Evolutionary conservation across 2,113 vertebrate genomes (phyloP), one percentile per base, ranked within the genome.

Genomic region (Macquaria australasica): DNA sequence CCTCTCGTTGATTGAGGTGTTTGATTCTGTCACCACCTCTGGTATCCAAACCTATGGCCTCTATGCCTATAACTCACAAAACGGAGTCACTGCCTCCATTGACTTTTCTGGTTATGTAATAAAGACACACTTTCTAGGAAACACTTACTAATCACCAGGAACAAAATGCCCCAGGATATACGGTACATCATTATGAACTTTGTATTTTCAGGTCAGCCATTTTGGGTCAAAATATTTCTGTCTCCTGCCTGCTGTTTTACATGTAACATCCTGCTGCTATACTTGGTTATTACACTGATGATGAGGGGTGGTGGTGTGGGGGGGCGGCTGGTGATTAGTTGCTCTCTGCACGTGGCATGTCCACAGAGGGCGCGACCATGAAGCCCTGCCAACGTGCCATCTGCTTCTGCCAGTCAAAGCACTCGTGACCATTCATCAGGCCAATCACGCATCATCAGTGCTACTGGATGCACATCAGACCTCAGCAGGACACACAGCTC

Each of bases 391-490:
- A 92, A 82, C 3, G 9, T 31, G 62, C 87, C 94, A 94, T 93
- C 93, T 94, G 95, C 67, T 85, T 81, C 79, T 90, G 85, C 90
- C 87, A 83, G 80, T 86, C 88, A 77, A 48, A 79, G 77, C 64
- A 45, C 82, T 81, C 84, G 55, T 58, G 84, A 84, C 75, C 79
- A 87, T 90, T 84, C 91, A 88, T 93, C 85, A 87, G 72, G 45
- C 75, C 82, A 76, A 77, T 89, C 89, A 86, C 23, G 68, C 88
- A 85, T 31, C 71, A 77, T 89, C 88, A 84, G 71, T 75, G 74
- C 78, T 45, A 80, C 85, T 76, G 84, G 87, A 82, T 80, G 86
- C 72, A 83, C 79, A 89, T 73, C 86, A 70, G 82, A 87, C 82
- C 72, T 63, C 84, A 82, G 88, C 69, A 50, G 80, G 82, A 86